Conservation (phyloP, 1,140 invertebrate genomes). For the Bombus confusus region DNA sequence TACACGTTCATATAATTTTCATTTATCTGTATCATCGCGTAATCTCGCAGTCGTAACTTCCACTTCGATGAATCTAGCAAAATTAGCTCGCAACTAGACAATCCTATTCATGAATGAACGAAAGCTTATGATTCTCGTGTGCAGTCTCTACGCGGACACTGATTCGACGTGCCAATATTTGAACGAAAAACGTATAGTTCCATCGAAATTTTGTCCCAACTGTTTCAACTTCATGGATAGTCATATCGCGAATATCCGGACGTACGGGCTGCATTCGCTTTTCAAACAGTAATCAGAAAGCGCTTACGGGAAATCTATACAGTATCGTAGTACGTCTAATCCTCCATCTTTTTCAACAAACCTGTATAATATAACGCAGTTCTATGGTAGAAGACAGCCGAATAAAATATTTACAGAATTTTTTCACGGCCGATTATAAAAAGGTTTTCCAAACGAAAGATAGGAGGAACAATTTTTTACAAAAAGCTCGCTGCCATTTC, state of each 20-base stretch:
- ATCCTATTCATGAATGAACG: conserved; percentile 25
- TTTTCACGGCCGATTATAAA: background rate
- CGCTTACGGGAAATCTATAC: conserved; percentile 49
- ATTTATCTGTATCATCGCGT: background rate
- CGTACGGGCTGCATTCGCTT: background rate
- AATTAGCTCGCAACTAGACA: conserved; percentile 11
- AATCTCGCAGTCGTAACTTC: conserved; percentile 10
- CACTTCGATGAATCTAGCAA: background rate
- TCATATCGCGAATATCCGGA: conserved; percentile 12
- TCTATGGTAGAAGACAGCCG: background rate
- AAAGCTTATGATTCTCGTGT: conserved; percentile 32
- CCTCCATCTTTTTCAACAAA: background rate
- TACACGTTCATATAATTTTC: background rate
- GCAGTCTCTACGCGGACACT: conserved; percentile 1
- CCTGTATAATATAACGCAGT: background rate
- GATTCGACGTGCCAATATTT: conserved; percentile 25
- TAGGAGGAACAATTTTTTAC: too few relatives aligned
- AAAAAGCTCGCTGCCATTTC: background rate
- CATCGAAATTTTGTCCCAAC: background rate
- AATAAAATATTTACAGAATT: background rate
- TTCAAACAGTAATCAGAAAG: conserved; percentile 35
- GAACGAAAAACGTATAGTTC: conserved; percentile 7
- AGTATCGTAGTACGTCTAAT: conserved; percentile 2
- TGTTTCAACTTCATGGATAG: conserved; percentile 9
- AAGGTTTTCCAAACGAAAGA: background rate